Percentiles rank a stretch among this genome's conserved stretches.
Conservation (phyloP, 2,888 invertebrate genomes). For the Rhagonycha lutea region DNA sequence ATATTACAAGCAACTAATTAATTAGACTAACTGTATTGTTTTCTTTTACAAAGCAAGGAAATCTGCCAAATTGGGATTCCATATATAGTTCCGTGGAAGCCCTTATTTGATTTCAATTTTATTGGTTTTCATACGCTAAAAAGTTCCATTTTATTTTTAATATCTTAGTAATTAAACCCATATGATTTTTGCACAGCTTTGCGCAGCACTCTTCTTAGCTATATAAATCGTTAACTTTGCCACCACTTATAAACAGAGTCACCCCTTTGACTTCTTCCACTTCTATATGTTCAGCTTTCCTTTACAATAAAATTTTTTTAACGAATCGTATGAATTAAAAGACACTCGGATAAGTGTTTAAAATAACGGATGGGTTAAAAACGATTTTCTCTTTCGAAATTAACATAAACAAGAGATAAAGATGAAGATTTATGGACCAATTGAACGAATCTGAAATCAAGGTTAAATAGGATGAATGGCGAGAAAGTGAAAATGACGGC, state of each 20-base stretch:
- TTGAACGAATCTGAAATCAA: slow-evolving; percentile 22
- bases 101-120: not conserved
- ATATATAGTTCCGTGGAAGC: not conserved
- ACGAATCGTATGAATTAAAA: not conserved
- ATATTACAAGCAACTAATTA: not conserved
- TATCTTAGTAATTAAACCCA: not conserved
- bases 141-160: not conserved
- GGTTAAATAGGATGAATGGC: slow-evolving; percentile 30
- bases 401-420: slow-evolving; percentile 21
- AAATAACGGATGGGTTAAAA: not conserved
- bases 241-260: not conserved
- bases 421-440: slow-evolving; percentile 19
- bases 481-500: slow-evolving; percentile 37
- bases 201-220: not conserved
- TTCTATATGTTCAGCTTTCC: not conserved
- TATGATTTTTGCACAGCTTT: not conserved
- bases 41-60: not conserved
- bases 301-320: not conserved
- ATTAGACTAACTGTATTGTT: not conserved
- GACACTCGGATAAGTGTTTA: not conserved
- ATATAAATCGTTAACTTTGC: not conserved
- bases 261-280: not conserved
- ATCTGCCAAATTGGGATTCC: not conserved
- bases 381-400: not conserved
- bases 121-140: not conserved